Conservation (phyloP, 2,888 invertebrate genomes). For the Abrostola tripartita region DNA sequence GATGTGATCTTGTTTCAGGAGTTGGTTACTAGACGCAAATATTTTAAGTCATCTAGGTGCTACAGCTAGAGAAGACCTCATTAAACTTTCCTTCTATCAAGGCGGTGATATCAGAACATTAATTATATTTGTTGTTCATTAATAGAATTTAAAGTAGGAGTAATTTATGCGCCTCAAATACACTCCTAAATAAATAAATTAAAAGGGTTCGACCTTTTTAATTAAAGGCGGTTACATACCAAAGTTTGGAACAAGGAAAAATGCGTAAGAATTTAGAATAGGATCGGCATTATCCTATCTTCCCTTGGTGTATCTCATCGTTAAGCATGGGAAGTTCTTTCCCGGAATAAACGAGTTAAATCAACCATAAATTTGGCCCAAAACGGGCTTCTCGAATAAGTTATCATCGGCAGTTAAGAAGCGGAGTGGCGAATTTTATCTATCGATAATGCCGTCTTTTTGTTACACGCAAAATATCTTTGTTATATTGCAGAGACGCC, state of each 20-base stretch:
- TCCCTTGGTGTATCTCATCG: constrained; percentile 62
- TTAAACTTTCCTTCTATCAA: too few species aligned
- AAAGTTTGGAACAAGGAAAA: constrained; percentile 38
- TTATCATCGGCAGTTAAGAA: constrained; percentile 82
- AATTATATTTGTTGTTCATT: constrained; percentile 9
- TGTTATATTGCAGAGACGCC: constrained; percentile 49
- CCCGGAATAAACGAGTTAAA: constrained; percentile 79
- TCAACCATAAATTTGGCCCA: constrained; percentile 79
- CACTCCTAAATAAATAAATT: constrained; percentile 18
- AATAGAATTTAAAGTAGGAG: constrained; percentile 18
- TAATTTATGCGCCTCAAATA: constrained; percentile 18
- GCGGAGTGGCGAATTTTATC: constrained; percentile 76
- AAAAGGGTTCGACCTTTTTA: constrained; percentile 35
- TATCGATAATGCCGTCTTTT: constrained; percentile 69
- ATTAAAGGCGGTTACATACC: constrained; percentile 33
- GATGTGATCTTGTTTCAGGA: too few species aligned
- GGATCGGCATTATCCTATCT: constrained; percentile 63
- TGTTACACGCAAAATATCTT: constrained; percentile 58
- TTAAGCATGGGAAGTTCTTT: constrained; percentile 71
- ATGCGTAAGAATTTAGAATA: constrained; percentile 54
- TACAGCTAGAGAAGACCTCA: background rate
- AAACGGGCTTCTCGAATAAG: constrained; percentile 81
- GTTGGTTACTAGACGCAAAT: background rate
- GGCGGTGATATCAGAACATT: constrained; percentile 8
- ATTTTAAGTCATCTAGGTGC: background rate